Evolutionary conservation across 2,797 vertebrate species (phyloP).

Genomic region (Oreonectes daqikongensis): DNA sequence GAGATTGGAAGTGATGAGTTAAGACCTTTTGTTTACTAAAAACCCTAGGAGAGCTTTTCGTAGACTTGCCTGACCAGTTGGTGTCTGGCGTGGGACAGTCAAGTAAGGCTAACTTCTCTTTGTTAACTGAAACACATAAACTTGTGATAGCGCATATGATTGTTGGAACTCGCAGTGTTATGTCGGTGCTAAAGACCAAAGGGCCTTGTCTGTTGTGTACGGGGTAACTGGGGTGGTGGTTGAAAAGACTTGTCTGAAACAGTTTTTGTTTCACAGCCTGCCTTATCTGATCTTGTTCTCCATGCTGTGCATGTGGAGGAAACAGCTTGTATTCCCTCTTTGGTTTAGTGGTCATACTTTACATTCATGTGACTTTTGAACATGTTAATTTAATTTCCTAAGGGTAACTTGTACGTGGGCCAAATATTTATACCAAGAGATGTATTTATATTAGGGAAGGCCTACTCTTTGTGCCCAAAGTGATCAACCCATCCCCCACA

Average conservation of each 20-base stretch:
- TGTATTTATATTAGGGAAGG: constrained; percentile 12
- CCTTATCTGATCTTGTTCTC: constrained; percentile 57
- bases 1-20: constrained; percentile 44
- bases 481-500: constrained; percentile 19
- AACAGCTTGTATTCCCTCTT: constrained; percentile 62
- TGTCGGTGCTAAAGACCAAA: constrained; percentile 66
- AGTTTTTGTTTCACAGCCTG: constrained; percentile 62
- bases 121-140: constrained; percentile 75
- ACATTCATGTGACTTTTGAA: constrained; percentile 66
- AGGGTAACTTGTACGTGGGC: constrained; percentile 7
- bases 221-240: constrained; percentile 57
- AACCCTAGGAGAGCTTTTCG: constrained; percentile 52
- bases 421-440: constrained; percentile 9
- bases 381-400: constrained; percentile 55
- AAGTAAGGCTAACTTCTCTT: constrained; percentile 76
- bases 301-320: constrained; percentile 64
- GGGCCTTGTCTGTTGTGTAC: constrained; percentile 42
- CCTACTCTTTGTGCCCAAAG: constrained; percentile 32
- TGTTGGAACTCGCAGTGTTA: constrained; percentile 60
- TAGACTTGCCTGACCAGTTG: constrained; percentile 73
- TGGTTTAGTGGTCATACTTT: constrained; percentile 66
- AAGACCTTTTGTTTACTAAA: constrained; percentile 63
- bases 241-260: constrained; percentile 67
- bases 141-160: constrained; percentile 69
- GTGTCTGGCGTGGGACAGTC: constrained; percentile 76